phyloP scores from a whole-genome alignment of 2,888 invertebrate species.

The Volucella inanis region DNA sequence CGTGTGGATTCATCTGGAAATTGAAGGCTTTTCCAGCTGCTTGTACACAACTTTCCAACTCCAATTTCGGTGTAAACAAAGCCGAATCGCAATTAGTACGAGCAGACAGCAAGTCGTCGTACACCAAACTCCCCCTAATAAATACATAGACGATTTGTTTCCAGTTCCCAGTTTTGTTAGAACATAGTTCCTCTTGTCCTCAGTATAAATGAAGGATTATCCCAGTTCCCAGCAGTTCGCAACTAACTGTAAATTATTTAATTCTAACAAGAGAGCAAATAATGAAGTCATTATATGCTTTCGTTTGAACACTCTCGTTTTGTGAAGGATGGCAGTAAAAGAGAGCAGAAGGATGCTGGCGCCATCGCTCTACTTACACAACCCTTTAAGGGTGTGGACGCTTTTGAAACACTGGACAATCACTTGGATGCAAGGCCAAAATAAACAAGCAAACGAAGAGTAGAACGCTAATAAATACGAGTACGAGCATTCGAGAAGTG shows the following conservation, averaged over 20 bases:
- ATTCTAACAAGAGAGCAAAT: conserved; percentile 51
- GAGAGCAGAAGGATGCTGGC: background rate
- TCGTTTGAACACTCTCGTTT: conserved; percentile 35
- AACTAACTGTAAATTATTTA: conserved; percentile 26
- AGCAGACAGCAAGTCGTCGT: background rate
- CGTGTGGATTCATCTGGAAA: conserved; percentile 37
- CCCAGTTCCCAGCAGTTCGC: conserved; percentile 6
- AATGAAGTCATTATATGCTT: conserved; percentile 40
- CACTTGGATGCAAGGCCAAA: conserved; percentile 34
- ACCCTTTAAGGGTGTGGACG: conserved; percentile 62
- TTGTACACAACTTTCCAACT: conserved; percentile 57
- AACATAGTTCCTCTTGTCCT: conserved; percentile 3
- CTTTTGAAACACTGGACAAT: conserved; percentile 44
- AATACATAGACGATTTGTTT: background rate
- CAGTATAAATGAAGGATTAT: conserved; percentile 28
- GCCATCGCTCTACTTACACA: conserved; percentile 39
- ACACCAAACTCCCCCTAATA: background rate
- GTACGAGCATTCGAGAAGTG: conserved; percentile 23
- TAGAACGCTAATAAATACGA: background rate
- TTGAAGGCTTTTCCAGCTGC: conserved; percentile 27
- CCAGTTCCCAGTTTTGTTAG: conserved; percentile 29
- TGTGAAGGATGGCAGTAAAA: background rate
- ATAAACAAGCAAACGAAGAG: background rate
- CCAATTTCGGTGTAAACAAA: conserved; percentile 57
- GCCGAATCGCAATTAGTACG: conserved; percentile 21